A percentile compares a stretch with the other conserved stretches of the same genome.
phyloP scores from a whole-genome alignment of 2,888 invertebrate species.

The Anoncus sp. region DNA sequence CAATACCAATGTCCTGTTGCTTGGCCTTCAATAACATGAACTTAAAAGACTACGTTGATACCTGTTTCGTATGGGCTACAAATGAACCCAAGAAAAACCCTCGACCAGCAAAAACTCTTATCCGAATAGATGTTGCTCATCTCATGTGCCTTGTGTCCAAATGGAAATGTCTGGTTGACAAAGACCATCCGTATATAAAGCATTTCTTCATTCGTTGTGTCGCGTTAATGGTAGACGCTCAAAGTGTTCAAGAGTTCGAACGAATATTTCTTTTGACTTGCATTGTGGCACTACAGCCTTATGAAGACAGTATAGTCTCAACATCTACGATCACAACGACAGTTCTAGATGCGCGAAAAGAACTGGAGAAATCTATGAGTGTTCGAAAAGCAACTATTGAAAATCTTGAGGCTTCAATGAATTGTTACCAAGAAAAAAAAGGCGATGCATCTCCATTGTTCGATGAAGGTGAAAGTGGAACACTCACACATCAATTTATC shows the following conservation, averaged over 20 bases:
- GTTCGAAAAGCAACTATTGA: constrained; percentile 8
- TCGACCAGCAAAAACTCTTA: constrained; percentile 44
- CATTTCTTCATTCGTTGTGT: constrained; percentile 41
- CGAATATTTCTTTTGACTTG: constrained; percentile 49
- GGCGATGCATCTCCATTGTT: background rate
- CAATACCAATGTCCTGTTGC: constrained; percentile 46
- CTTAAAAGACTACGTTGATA: constrained; percentile 48
- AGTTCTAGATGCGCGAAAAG: constrained; percentile 7
- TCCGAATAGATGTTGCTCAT: constrained; percentile 56
- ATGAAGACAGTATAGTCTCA: constrained; percentile 16
- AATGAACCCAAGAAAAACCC: constrained; percentile 5
- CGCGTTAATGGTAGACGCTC: constrained; percentile 40
- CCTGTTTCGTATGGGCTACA: constrained; percentile 50
- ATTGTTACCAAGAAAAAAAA: background rate
- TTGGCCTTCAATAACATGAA: constrained; percentile 58
- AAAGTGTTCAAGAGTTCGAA: constrained; percentile 50
- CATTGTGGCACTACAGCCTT: constrained; percentile 47
- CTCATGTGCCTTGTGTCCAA: constrained; percentile 44
- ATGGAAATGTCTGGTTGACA: constrained; percentile 41
- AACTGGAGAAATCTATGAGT: constrained; percentile 3
- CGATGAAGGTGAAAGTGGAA: background rate
- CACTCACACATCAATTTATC: too few relatives aligned
- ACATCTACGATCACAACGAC: too few relatives aligned
- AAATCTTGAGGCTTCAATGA: constrained; percentile 14
- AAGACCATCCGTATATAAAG: constrained; percentile 37